Conservation (phyloP, 2,797 vertebrate species). For the Fistularia tabacaria region DNA sequence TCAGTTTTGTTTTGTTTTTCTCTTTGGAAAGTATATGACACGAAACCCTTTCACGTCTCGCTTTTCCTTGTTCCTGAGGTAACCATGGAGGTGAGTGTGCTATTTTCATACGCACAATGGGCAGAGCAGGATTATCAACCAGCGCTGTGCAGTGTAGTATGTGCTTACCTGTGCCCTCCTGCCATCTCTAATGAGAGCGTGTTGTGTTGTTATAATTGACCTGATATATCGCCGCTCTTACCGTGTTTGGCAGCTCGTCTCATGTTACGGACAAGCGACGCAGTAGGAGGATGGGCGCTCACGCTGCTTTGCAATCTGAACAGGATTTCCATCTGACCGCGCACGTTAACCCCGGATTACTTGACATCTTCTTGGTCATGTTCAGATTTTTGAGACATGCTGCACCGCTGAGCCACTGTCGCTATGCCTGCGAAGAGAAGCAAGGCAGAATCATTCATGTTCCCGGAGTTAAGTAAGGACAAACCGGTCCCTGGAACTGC, state of each 20-base stretch:
- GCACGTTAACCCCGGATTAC: constrained; percentile 65
- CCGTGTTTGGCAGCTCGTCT: constrained; percentile 54
- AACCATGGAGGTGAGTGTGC: constrained; percentile 1
- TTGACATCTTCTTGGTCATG: constrained; percentile 55
- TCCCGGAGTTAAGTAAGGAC: constrained; percentile 26
- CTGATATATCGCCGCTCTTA: constrained; percentile 28
- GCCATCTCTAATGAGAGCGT: constrained; percentile 50
- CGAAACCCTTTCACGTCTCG: not conserved
- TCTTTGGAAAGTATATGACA: not conserved
- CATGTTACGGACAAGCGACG: constrained; percentile 41
- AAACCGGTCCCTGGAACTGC: not conserved
- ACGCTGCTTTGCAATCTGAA: constrained; percentile 72
- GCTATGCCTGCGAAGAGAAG: constrained; percentile 40
- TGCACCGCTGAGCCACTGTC: constrained; percentile 22
- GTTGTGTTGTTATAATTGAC: constrained; percentile 39
- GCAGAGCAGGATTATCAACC: constrained; percentile 21
- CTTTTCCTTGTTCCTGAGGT: too few relatives aligned
- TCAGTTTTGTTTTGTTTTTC: not conserved
- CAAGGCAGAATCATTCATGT: constrained; percentile 42
- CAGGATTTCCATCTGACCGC: constrained; percentile 69
- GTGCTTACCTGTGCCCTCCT: constrained; percentile 46
- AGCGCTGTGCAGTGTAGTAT: constrained; percentile 40
- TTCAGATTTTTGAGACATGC: constrained; percentile 49
- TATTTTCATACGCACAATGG: constrained; percentile 5
- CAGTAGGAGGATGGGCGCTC: constrained; percentile 53